These are phyloP conservation scores for Nephrotoma flavescens DNA, from an alignment of 2,888 invertebrate species.

Conservation along the genomic window DNA sequence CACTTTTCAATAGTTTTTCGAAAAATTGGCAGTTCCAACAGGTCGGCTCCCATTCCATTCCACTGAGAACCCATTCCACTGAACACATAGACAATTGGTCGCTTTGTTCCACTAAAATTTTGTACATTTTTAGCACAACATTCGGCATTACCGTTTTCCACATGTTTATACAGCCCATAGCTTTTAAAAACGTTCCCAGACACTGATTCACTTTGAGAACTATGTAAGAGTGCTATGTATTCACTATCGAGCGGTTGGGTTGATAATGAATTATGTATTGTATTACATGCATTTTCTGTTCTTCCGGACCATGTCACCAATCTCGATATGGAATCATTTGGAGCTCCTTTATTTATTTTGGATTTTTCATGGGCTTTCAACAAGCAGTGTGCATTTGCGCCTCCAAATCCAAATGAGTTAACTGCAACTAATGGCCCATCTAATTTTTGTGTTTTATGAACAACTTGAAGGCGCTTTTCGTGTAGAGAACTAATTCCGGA, in stretches of 20 bases:
- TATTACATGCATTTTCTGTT: constrained; percentile 57
- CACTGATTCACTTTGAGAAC: constrained; percentile 41
- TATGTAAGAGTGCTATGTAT: constrained; percentile 42
- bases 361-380: constrained; percentile 20
- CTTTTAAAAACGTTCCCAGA: constrained; percentile 61
- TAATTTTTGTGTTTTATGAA: constrained; percentile 56
- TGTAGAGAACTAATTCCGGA: constrained; percentile 44
- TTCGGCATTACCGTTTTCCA: constrained; percentile 12
- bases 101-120: constrained; percentile 43
- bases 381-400: constrained; percentile 51
- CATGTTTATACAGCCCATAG: constrained; percentile 39
- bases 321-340: constrained; percentile 52
- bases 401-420: constrained; percentile 91
- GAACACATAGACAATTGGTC: constrained; percentile 62
- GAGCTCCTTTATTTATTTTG: constrained; percentile 39
- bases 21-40: constrained; percentile 62
- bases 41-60: constrained; percentile 64
- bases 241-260: constrained; percentile 46
- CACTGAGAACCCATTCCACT: constrained; percentile 87
- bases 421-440: constrained; percentile 63
- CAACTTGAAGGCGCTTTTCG: constrained; percentile 50
- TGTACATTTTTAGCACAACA: constrained; percentile 41
- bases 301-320: constrained; percentile 64
- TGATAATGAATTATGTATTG: constrained; percentile 46
- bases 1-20: constrained; percentile 49